Evolutionary conservation across 1,140 invertebrate genomes (phyloP), one percentile per base, ranked within the genome.

Genomic region (Halesus radiatus): DNA sequence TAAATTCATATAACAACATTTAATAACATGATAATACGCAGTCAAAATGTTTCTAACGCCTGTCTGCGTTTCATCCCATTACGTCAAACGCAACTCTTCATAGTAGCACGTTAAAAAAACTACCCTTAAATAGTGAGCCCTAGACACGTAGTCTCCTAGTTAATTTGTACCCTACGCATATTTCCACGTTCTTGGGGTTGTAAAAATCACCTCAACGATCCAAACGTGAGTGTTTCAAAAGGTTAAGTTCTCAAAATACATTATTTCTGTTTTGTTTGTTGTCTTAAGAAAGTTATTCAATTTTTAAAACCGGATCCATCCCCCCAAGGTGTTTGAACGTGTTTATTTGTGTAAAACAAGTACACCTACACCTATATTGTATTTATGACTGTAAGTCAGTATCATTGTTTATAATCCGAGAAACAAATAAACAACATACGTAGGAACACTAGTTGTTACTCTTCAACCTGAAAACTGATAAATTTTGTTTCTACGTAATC

Each of bases 141-240:
- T 26, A 64, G 62, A 64, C 62, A 64, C 62, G 62, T 13, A 32
- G 62, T 4, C 66, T 45, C 66, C 66, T 70, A 7, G 18, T 7
- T 70, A 50, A 50, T 50, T 2, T 45, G 6, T 7, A 8, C 37
- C 10, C 7, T 8, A 16, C 7, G 37, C 66, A 70, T 70, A 70
- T 70, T 70, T 70, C 20, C 66, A 70, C 66, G 66, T 70, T 64
- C 5, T 16, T 8, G 18, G 18, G 16, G 66, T 20, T 22, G 37
- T 18, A 18, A 16, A 22, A 26, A 15, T 32, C 62, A 64, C 62
- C 23, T 64, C 8, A 70, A 45, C 3, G 10, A 37, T 23, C 32
- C n/a, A 20, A 50, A 70, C 66, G 66, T 70, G 66, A 20, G 29
- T 10, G 20, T n/a, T 18, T 70, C 66, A 50, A 70, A 70, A 50